phyloP scores from a whole-genome alignment of 2,797 vertebrate species.

The Galagoides demidoff region DNA sequence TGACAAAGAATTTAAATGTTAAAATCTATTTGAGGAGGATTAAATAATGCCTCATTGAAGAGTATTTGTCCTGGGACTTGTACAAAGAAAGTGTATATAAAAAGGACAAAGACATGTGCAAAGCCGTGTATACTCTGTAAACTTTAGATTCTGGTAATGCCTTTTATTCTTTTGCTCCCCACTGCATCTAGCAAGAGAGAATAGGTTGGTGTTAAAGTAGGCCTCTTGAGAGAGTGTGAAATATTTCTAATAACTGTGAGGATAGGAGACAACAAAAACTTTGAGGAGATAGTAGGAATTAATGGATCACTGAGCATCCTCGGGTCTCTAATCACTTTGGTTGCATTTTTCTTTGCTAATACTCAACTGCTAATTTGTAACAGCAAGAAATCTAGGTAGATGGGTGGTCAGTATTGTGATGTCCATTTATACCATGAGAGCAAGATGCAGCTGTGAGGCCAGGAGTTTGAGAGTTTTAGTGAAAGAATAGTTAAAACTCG shows the following conservation, averaged over 20 bases:
- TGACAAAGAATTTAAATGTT: background rate
- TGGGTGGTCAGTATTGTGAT: too few species aligned
- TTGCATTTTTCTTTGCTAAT: background rate
- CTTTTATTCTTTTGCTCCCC: too few species aligned
- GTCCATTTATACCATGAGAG: background rate
- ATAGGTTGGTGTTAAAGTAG: background rate
- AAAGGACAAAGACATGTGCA: background rate
- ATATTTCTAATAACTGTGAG: background rate
- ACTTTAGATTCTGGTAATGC: too few species aligned
- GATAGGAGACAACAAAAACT: too few species aligned
- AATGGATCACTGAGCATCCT: background rate
- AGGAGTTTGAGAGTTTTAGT: background rate
- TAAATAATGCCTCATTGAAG: background rate
- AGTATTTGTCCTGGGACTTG: too few species aligned
- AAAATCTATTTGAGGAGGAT: background rate
- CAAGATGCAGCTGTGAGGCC: background rate
- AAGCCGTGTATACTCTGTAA: fast-evolving
- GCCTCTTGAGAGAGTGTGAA: fast-evolving
- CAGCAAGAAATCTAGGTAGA: background rate
- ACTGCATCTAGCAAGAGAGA: background rate
- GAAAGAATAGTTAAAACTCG: background rate
- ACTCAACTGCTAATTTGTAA: background rate
- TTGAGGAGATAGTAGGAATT: background rate
- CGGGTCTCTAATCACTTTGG: background rate
- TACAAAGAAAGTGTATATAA: background rate